Conservation (phyloP, 1,140 invertebrate species). For the Heliconius hewitsoni region DNA sequence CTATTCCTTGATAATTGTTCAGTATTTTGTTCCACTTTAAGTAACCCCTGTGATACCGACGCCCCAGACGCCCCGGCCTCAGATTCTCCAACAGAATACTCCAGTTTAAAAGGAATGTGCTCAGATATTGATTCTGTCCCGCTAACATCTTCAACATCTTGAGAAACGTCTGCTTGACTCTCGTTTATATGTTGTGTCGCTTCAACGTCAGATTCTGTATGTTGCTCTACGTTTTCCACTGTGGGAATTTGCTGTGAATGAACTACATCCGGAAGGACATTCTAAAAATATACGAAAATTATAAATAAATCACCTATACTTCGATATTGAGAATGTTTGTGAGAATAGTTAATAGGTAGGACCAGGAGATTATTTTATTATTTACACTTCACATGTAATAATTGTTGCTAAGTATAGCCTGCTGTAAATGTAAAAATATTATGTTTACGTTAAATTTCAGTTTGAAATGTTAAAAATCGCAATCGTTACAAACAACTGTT, state of each 20-base stretch:
- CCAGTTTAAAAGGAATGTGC: slow-evolving; percentile 65
- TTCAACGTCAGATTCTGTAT: slow-evolving; percentile 49
- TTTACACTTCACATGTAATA: neutral
- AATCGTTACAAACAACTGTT: slow-evolving; percentile 2
- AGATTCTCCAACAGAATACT: slow-evolving; percentile 61
- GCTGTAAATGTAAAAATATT: neutral
- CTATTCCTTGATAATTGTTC: slow-evolving; percentile 49
- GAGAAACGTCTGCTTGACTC: slow-evolving; percentile 34
- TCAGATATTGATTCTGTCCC: slow-evolving; percentile 72
- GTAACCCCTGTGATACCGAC: slow-evolving; percentile 44
- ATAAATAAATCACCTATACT: slow-evolving; percentile 59
- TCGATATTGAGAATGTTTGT: slow-evolving; percentile 9
- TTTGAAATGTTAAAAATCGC: slow-evolving; percentile 15
- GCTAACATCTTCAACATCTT: slow-evolving; percentile 54
- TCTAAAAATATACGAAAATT: slow-evolving; percentile 79
- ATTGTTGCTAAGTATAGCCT: neutral
- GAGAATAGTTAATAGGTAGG: neutral
- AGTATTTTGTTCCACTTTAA: slow-evolving; percentile 40
- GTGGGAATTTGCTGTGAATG: slow-evolving; percentile 74
- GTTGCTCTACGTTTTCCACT: slow-evolving; percentile 47
- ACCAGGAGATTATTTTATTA: neutral
- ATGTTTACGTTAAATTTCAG: slow-evolving; percentile 7
- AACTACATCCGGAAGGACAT: slow-evolving; percentile 78
- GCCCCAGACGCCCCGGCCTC: slow-evolving; percentile 43
- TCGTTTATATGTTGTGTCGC: slow-evolving; percentile 41